A percentile compares a stretch with the other conserved stretches of the same genome.
Conservation (phyloP, 2,113 vertebrate genomes). For the Oxyruncus cristatus region DNA sequence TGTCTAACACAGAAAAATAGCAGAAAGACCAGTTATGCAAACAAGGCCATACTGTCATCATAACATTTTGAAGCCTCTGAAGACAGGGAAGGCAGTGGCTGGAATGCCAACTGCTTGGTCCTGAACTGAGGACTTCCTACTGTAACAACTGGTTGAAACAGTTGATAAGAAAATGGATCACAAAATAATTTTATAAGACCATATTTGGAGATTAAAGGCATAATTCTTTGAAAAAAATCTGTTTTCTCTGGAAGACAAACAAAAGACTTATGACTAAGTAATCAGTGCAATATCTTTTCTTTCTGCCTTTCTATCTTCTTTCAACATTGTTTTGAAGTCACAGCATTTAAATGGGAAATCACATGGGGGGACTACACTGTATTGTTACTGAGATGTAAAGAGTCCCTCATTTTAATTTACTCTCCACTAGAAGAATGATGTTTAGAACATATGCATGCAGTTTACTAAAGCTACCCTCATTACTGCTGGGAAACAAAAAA, state of each 20-base stretch:
- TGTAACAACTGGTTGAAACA: not conserved
- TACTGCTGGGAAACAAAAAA: not conserved
- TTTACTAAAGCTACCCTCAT: not conserved
- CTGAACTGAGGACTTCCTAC: not conserved
- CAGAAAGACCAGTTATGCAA: not conserved
- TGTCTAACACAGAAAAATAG: not conserved
- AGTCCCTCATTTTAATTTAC: not conserved
- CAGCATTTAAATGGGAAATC: not conserved
- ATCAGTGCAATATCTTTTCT: not conserved
- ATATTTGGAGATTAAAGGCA: not conserved
- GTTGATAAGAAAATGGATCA: not conserved
- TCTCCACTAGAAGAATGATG: not conserved
- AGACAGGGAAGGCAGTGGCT: not conserved
- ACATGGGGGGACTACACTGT: not conserved
- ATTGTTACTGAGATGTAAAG: not conserved
- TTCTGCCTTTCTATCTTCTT: not conserved
- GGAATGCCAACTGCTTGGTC: not conserved
- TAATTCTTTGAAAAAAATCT: not conserved
- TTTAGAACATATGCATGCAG: not conserved
- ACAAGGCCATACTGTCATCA: not conserved
- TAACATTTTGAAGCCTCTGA: not conserved
- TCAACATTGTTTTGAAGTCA: not conserved
- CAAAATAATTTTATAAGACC: constrained; percentile 3
- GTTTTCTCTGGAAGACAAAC: not conserved
- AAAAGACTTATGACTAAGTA: not conserved